Evolutionary conservation across 2,113 vertebrate genomes (phyloP), one percentile per base, ranked within the genome.

Genomic region (Vulpes lagopus): DNA sequence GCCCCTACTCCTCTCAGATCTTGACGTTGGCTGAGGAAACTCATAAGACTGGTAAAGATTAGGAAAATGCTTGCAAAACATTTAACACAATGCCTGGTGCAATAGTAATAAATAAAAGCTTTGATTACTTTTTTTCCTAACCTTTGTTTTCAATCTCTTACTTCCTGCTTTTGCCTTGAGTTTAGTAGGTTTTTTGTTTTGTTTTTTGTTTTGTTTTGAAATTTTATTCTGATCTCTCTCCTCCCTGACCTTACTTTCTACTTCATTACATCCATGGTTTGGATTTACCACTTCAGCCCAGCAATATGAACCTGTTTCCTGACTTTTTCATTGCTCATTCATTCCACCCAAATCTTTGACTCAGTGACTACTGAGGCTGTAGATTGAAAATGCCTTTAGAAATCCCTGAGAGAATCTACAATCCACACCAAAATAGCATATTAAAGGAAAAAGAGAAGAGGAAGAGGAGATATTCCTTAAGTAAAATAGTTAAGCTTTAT

Each of bases 331-430:
- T n/a, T 91, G 30, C 10, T 78, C 6, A 32, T 91, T 73, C 53
- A 30, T 74, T 76, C 80, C 81, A 81, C 7, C 35, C 27, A 85
- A 79, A 20, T 32, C 25, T 49, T 9, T 78, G 8, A 74, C 16
- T 91, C 60, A 53, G 35, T 81, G 23, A 81, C 64, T 57, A 17
- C 74, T 80, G 27, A 57, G 38, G 30, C 23, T 67, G 16, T 82
- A 92, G 64, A 53, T 16, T 38, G 65, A 92, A 96, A 87, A 51
- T 43, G 8, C 32, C 51, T 59, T 49, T 74, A 90, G 38, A 80
- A 91, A 16, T 96, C 91, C 9, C 71, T 30, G 57, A 8, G 30
- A 91, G 8, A 78, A 87, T 79, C n/a, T 94, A 93, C 49, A 97
- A 84, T 81, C 60, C 22, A 78, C 2, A 89, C 4, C 38, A 12